Conservation (phyloP, 1,140 invertebrate genomes). For the Drosophila gunungcola region DNA sequence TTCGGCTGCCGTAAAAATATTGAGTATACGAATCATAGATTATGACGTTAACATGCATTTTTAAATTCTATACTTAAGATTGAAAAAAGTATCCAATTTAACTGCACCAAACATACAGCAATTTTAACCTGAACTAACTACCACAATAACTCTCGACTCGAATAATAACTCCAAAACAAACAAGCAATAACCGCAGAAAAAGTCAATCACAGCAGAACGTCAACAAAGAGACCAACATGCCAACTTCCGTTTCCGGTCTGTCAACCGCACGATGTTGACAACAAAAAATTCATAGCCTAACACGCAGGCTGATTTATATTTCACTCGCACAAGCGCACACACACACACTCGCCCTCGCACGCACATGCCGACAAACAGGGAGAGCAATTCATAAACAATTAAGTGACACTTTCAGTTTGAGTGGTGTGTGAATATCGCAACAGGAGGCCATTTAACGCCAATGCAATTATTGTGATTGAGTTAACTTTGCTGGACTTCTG, state of each 20-base stretch:
- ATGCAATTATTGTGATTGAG: slow-evolving; percentile 72
- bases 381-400: slow-evolving; percentile 74
- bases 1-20: no score
- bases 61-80: no score
- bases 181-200: slow-evolving; percentile 1
- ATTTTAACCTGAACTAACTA: no score
- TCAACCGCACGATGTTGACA: slow-evolving; percentile 10
- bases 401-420: slow-evolving; percentile 58
- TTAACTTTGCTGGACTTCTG: slow-evolving; percentile 50
- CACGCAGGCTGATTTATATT: slow-evolving; percentile 66
- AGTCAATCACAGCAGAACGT: slow-evolving; percentile 12
- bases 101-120: no score
- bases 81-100: no score
- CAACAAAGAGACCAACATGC: slow-evolving; percentile 12
- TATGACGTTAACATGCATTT: no score
- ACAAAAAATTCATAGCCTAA: slow-evolving; percentile 45
- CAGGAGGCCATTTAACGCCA: slow-evolving; percentile 38
- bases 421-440: slow-evolving; percentile 14
- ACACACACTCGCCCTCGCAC: slow-evolving; percentile 10
- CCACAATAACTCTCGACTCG: background rate
- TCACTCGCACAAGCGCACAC: slow-evolving; percentile 32
- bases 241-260: slow-evolving; percentile 45
- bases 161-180: background rate
- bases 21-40: no score
- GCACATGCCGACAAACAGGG: slow-evolving; percentile 11